Evolutionary conservation across 2,113 vertebrate genomes (phyloP).

Genomic region (Tetrao urogallus): DNA sequence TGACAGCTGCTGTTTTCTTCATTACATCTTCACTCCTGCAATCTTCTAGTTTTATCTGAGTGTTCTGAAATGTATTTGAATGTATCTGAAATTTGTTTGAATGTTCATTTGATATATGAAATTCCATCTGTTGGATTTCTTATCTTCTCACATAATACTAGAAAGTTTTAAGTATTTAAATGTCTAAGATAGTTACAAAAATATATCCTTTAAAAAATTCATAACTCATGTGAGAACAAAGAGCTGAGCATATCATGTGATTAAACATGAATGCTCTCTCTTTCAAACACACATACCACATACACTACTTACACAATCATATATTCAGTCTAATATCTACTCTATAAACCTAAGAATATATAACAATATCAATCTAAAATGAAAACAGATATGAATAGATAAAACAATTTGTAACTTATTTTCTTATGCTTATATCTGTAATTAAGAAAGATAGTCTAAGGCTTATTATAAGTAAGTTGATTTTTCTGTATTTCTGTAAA

Average conservation of each 20-base stretch:
- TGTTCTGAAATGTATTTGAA: too few species aligned
- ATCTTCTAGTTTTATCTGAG: neutral
- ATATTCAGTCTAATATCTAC: neutral
- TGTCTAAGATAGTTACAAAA: neutral
- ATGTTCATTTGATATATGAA: neutral
- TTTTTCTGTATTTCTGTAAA: neutral
- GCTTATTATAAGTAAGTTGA: neutral
- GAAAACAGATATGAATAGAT: neutral
- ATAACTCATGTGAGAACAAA: neutral
- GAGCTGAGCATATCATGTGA: neutral
- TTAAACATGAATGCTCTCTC: neutral
- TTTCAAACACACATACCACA: neutral
- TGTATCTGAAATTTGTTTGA: neutral
- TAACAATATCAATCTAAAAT: constrained; percentile 7
- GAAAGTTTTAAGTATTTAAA: neutral
- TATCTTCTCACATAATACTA: neutral
- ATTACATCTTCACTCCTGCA: neutral
- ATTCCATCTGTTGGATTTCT: neutral
- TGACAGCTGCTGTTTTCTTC: neutral
- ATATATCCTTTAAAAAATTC: fast-evolving
- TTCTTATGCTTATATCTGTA: neutral
- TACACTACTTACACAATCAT: neutral
- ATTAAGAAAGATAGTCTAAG: neutral
- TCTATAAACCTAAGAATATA: neutral
- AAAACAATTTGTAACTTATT: neutral